phyloP scores from a whole-genome alignment of 2,113 vertebrate species.

The Eptesicus fuscus region DNA sequence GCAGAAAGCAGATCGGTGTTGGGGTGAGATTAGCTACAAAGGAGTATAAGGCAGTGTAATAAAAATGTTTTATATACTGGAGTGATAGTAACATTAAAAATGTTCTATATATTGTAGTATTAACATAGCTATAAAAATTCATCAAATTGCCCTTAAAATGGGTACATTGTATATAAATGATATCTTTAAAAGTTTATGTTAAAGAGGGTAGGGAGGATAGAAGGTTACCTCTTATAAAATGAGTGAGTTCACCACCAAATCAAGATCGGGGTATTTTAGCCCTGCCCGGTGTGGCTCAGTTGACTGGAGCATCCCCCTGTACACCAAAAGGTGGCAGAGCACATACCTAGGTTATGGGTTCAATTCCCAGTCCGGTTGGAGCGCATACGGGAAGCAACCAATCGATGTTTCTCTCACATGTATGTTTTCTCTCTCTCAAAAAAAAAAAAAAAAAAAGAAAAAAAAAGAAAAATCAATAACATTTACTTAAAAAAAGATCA shows the following conservation, averaged over 20 bases:
- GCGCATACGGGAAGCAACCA: too few species aligned
- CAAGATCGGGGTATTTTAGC: neutral
- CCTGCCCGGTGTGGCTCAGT: too few species aligned
- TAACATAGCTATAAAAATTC: neutral
- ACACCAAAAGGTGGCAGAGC: too few species aligned
- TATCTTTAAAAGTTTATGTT: neutral
- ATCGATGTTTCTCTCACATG: too few species aligned
- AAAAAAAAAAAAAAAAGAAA: too few species aligned
- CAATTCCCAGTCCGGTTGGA: too few species aligned
- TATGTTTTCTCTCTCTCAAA: too few species aligned
- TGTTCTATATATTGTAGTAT: neutral
- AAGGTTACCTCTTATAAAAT: neutral
- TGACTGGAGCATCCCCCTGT: too few species aligned
- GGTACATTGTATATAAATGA: neutral
- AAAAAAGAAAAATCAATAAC: too few species aligned
- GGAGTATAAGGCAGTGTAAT: neutral
- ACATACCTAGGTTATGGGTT: too few species aligned
- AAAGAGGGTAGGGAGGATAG: neutral
- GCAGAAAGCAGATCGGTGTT: neutral
- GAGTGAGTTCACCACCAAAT: constrained; percentile 22
- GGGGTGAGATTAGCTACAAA: neutral
- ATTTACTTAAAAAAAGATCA: too few species aligned
- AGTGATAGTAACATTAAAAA: neutral
- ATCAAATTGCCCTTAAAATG: neutral
- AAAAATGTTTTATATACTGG: neutral